phyloP scores from a whole-genome alignment of 2,797 vertebrate species.

The Pygocentrus nattereri region DNA sequence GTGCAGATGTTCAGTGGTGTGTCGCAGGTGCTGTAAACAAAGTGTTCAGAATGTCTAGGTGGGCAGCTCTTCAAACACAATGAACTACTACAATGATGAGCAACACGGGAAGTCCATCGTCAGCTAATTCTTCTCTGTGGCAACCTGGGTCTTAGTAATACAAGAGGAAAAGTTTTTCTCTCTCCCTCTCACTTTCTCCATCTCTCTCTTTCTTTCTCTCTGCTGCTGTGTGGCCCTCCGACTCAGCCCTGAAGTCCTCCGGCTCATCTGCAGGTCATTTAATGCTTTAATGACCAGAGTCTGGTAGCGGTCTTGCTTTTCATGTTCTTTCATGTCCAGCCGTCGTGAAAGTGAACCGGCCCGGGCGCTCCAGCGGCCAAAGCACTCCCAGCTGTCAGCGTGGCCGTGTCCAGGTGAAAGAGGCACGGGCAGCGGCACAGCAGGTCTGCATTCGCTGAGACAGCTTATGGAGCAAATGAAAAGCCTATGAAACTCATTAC shows the following conservation, averaged over 20 bases:
- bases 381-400: conserved; percentile 66
- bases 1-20: conserved; percentile 16
- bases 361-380: conserved; percentile 55
- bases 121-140: neutral
- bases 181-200: neutral
- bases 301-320: conserved; percentile 71
- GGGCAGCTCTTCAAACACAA: conserved; percentile 32
- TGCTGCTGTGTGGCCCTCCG: conserved; percentile 25
- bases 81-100: conserved; percentile 28
- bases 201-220: neutral
- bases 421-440: conserved; percentile 50
- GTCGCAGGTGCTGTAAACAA: conserved; percentile 41
- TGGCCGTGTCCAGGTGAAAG: conserved; percentile 59
- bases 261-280: conserved; percentile 76
- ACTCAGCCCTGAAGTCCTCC: conserved; percentile 55
- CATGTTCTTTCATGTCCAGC: conserved; percentile 75
- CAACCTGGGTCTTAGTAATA: neutral
- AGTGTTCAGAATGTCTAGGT: neutral
- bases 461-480: conserved; percentile 7
- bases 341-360: conserved; percentile 70
- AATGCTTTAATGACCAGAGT: conserved; percentile 71
- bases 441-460: conserved; percentile 37
- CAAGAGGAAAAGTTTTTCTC: neutral
- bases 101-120: conserved; percentile 12
- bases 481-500: conserved; percentile 43